Conservation (phyloP, 2,113 vertebrate species). For the Ageneiosus marmoratus region DNA sequence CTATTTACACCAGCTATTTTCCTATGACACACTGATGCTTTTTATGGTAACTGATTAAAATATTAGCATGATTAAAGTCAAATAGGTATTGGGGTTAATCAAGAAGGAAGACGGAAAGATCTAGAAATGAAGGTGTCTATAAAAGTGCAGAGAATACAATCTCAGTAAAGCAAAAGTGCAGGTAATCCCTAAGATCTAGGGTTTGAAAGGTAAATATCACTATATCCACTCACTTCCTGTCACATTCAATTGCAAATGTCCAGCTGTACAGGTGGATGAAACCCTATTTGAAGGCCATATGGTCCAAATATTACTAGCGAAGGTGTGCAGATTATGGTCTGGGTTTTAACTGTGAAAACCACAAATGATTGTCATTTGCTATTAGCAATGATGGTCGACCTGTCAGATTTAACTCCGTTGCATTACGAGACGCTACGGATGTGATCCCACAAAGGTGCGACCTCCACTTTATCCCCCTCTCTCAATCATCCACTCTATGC, state of each 20-base stretch:
- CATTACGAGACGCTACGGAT: not conserved
- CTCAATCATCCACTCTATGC: not conserved
- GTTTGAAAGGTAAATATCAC: constrained; percentile 15
- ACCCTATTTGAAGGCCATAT: not conserved
- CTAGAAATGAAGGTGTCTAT: not conserved
- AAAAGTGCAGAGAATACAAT: not conserved
- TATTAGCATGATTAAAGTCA: not conserved
- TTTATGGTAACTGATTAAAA: not conserved
- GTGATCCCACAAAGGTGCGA: constrained; percentile 1
- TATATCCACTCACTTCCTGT: not conserved
- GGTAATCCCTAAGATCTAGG: not conserved
- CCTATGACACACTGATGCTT: not conserved
- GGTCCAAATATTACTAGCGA: not conserved
- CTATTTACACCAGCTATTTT: too few species aligned
- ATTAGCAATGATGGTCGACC: not conserved
- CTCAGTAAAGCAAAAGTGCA: not conserved
- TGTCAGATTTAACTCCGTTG: not conserved
- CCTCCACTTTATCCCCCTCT: not conserved
- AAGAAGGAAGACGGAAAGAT: not conserved
- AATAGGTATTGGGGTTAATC: not conserved
- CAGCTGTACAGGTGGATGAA: not conserved
- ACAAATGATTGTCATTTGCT: not conserved
- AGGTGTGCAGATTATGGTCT: not conserved
- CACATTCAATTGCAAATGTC: not conserved
- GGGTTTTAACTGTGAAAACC: not conserved